A percentile compares a stretch with the other conserved stretches of the same genome.
These are phyloP conservation scores for Proisotoma minuta DNA, from an alignment of 2,888 invertebrate genomes.

Conservation along the genomic window DNA sequence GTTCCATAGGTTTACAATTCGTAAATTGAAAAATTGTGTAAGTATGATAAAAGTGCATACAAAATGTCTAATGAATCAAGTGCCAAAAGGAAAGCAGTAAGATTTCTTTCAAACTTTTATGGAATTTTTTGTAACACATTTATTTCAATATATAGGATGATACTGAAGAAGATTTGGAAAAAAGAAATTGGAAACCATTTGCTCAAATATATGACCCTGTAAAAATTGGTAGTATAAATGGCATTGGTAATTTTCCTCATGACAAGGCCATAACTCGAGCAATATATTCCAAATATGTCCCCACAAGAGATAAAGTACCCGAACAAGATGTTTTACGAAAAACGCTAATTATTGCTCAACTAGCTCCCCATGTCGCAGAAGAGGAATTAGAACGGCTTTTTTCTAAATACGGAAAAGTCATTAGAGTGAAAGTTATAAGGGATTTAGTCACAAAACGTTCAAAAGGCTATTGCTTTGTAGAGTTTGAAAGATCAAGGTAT, in stretches of 20 bases:
- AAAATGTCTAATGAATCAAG: no score
- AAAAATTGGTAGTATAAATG: constrained; percentile 8
- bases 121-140: no score
- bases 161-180: no score
- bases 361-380: neutral
- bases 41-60: no score
- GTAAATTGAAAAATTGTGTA: no score
- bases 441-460: constrained; percentile 1
- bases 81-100: no score
- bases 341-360: constrained; percentile 2
- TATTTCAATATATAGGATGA: no score
- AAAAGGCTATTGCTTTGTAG: constrained; percentile 6
- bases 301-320: neutral
- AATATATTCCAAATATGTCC: neutral
- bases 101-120: no score
- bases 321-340: neutral
- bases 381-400: neutral
- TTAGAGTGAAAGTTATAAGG: neutral
- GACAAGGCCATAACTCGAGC: constrained; percentile 9
- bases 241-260: constrained; percentile 5
- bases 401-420: neutral
- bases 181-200: constrained; percentile 7
- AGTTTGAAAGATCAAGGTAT: neutral
- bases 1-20: no score
- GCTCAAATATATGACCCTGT: constrained; percentile 7